These are phyloP conservation scores for Cybosia mesomella DNA, from an alignment of 2,888 invertebrate species.

Conservation along the genomic window DNA sequence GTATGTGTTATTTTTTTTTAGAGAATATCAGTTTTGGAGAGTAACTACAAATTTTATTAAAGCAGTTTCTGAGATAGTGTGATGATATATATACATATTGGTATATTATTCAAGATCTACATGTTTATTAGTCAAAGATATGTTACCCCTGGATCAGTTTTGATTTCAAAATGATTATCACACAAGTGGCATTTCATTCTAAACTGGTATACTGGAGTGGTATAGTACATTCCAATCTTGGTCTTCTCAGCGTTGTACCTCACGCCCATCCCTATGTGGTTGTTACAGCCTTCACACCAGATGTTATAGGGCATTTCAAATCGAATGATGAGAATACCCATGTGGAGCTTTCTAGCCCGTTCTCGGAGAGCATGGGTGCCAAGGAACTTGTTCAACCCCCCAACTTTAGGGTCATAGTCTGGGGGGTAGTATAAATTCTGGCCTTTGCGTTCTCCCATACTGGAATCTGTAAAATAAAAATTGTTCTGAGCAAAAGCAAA, in stretches of 20 bases:
- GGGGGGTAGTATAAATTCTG: constrained; percentile 99
- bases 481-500: constrained; percentile 26
- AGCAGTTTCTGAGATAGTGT: no score
- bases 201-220: constrained; percentile 99
- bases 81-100: no score
- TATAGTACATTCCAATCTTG: constrained; percentile 98
- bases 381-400: constrained; percentile 97
- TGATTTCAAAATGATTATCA: constrained; percentile 98
- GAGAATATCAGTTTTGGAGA: no score
- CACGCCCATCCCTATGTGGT: constrained; percentile 99
- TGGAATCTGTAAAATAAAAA: constrained; percentile 49
- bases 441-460: constrained; percentile 99
- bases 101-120: no score
- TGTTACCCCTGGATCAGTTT: constrained; percentile 98
- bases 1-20: no score
- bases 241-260: constrained; percentile 98
- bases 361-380: constrained; percentile 98
- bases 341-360: constrained; percentile 96
- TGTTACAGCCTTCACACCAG: constrained; percentile 99
- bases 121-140: background rate
- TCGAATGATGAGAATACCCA: constrained; percentile 98
- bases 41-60: no score
- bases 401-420: constrained; percentile 98
- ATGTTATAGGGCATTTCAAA: constrained; percentile 99
- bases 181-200: constrained; percentile 99